Percentiles rank a stretch among this genome's conserved stretches.
Conservation (phyloP, 2,888 invertebrate species). For the Patella caerulea region DNA sequence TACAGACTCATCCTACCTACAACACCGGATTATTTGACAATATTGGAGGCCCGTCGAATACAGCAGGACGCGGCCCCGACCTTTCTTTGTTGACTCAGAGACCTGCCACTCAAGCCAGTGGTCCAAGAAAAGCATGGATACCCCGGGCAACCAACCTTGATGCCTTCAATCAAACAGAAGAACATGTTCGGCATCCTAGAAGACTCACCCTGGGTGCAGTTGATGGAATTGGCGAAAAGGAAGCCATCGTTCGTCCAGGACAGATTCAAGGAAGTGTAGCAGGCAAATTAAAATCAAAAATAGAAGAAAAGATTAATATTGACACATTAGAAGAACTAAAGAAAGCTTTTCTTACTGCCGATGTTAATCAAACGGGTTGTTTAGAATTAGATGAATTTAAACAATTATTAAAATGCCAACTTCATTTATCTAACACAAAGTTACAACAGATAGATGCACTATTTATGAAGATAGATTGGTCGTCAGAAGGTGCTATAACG, state of each 20-base stretch:
- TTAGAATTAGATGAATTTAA: constrained; percentile 69
- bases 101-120: constrained; percentile 63
- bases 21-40: constrained; percentile 62
- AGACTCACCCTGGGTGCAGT: constrained; percentile 62
- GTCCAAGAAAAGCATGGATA: constrained; percentile 45
- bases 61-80: constrained; percentile 40
- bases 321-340: constrained; percentile 68
- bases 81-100: constrained; percentile 38
- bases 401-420: constrained; percentile 61
- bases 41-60: constrained; percentile 57
- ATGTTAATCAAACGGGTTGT: constrained; percentile 65
- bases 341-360: constrained; percentile 65
- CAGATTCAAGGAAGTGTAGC: constrained; percentile 42
- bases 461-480: constrained; percentile 72
- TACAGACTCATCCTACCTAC: constrained; percentile 66
- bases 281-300: constrained; percentile 61
- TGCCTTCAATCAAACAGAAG: constrained; percentile 43
- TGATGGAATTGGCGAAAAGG: constrained; percentile 60
- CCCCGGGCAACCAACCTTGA: constrained; percentile 33
- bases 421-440: constrained; percentile 61
- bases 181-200: constrained; percentile 51
- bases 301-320: constrained; percentile 70
- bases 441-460: constrained; percentile 68
- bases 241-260: constrained; percentile 48
- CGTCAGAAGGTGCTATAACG: constrained; percentile 68